Base-by-base conservation (phyloP, 2,797 vertebrate species). In the Hydrocynus forskahlii region DNA sequence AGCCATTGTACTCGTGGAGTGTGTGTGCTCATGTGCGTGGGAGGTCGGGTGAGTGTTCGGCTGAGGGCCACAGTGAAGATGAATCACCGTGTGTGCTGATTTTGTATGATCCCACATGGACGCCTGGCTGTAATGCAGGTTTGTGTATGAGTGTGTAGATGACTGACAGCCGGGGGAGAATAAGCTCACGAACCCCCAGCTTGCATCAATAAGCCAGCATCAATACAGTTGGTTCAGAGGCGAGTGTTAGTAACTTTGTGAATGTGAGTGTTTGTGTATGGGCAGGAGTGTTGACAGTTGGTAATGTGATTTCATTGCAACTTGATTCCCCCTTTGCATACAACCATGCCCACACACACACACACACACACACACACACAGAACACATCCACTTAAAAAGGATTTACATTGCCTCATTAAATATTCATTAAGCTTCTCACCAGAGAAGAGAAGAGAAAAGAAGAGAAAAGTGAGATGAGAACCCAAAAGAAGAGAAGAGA, bases 271-370 rank as follows among this genome's bases (percentile, higher is more conserved):
- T 67, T 74, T 7, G 77, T 82, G 81, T 78, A 87, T 81, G 88
- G 88, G 87, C 76, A 70, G 38, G 21, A 86, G 80, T 67, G 81
- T 12, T 48, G 67, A 50, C 43, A 50, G n/a, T 21, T 48, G 64
- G 19, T 86, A 70, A 86, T 60, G 21, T 4, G 82, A 83, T 12
- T 79, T 70, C 19, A 68, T 86, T 82, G 85, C 75, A 54, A 80
- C 85, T 80, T 79, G 79, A 60, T 60, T 70, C 73, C 38, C 23
- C 29, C 12, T 55, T 55, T 23, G 57, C 50, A 21, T 25, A 35
- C 52, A 48, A 25, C 19, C 67, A 71, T 0, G 12, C 45, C 71
- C 54, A 59, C 54, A 59, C 50, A 74, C 50, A 64, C 17, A 25
- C 67, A 23, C 74, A 9, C 13, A 64, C 45, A 10, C 38, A 55